Evolutionary conservation across 1,140 invertebrate species (phyloP).

Genomic region (Zaprionus davidi): DNA sequence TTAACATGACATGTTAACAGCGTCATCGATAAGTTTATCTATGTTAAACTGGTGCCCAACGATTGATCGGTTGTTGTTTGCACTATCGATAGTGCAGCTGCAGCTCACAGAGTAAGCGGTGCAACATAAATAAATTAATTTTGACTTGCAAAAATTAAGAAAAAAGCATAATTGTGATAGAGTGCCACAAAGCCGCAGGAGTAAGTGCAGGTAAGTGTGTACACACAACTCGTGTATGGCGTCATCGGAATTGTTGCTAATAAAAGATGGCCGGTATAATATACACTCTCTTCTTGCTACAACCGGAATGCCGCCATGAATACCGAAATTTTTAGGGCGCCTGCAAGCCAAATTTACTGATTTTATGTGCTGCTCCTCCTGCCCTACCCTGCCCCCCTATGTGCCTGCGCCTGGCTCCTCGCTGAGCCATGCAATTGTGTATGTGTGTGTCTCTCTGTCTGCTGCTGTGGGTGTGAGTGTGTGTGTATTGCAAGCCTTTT

Average conservation of each 20-base stretch:
- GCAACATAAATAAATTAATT: slow-evolving; percentile 47
- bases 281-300: not conserved
- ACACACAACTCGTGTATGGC: too few species aligned
- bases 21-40: not conserved
- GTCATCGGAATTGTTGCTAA: not conserved
- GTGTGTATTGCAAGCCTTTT: slow-evolving; percentile 5
- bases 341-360: slow-evolving; percentile 8
- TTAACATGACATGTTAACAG: not conserved
- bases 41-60: not conserved
- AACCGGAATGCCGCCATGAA: slow-evolving; percentile 25
- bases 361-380: not conserved
- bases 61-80: slow-evolving; percentile 4
- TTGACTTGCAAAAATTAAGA: slow-evolving; percentile 6
- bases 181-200: slow-evolving; percentile 23
- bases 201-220: slow-evolving; percentile 29
- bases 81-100: slow-evolving; percentile 30
- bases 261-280: not conserved
- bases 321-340: slow-evolving; percentile 23
- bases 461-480: not conserved
- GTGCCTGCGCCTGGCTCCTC: not conserved
- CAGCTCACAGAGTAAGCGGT: slow-evolving; percentile 34
- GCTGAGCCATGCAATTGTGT: not conserved
- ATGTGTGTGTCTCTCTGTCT: not conserved
- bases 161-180: slow-evolving; percentile 39
- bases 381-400: too few species aligned